Base-by-base conservation (phyloP, 2,797 vertebrate genomes). In the Catharus ustulatus region DNA sequence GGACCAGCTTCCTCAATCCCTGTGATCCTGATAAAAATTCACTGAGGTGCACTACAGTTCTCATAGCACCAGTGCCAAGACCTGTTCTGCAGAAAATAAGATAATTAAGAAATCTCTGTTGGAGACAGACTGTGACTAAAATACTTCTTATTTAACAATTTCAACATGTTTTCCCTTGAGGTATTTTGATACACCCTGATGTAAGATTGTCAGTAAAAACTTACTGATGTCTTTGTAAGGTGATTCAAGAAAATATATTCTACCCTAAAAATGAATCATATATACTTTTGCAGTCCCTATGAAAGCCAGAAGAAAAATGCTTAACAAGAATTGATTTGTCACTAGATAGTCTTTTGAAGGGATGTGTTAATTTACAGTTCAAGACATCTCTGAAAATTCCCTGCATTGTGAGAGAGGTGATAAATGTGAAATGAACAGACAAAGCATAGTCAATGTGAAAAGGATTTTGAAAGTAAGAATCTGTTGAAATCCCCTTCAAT, bases 41-140 rank as follows among this genome's bases (percentile, higher is more conserved):
- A 40, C 11, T 6, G 2, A 9, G 21, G 3, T 43, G n/a, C 42
- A 57, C 48, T 1, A 1, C 1, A 0, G 3, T 64, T 59, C 17
- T 40, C 4, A 16, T 1, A 62, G 34, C 9, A 86, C 9, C 36
- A 30, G 3, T 46, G 29, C 29, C 42, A 77, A 63, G 27, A 69
- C 9, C 24, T 62, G 36, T n/a, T 91, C 59, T 66, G 48, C 34
- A 74, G 52, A 62, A 74, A 62, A 57, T 24, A 32, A 57, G 19
- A 10, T 57, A 43, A 69, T 54, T 78, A 73, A 61, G 43, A 49
- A 64, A 46, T 49, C 30, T 4, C 5, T 59, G 11, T 24, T 55
- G 21, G 21, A 89, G 66, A 46, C 4, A 48, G 29, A 23, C 42
- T 61, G 15, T 26, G 36, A 48, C 22, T 52, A 81, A 78, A 88